These are phyloP conservation scores for Xiphophorus maculatus DNA, from an alignment of 2,113 vertebrate species.

Conservation along the genomic window DNA sequence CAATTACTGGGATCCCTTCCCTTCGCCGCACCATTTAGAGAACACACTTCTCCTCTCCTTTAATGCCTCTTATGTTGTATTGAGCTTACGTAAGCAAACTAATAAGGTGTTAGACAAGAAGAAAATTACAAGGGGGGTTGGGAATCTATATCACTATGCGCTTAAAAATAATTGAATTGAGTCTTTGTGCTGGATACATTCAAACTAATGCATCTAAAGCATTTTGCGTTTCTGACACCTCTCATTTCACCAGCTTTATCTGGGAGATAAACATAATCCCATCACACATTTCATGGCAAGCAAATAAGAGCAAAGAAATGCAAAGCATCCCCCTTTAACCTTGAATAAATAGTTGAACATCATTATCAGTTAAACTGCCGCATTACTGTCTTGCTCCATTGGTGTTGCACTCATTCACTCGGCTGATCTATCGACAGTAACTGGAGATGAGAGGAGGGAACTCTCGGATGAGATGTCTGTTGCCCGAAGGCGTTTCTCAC, in stretches of 20 bases:
- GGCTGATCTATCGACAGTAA: slow-evolving; percentile 5
- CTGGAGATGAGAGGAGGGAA: slow-evolving; percentile 7
- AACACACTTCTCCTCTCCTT: slow-evolving; percentile 35
- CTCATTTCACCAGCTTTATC: slow-evolving; percentile 24
- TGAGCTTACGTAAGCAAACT: slow-evolving; percentile 40
- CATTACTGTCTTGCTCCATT: slow-evolving; percentile 5
- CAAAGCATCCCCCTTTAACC: neutral
- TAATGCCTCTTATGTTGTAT: slow-evolving; percentile 45
- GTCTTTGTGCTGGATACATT: slow-evolving; percentile 28
- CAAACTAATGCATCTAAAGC: slow-evolving; percentile 1
- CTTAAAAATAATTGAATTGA: slow-evolving; percentile 47
- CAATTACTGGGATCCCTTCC: slow-evolving; percentile 48
- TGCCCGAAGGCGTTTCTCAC: slow-evolving; percentile 46
- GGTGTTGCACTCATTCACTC: slow-evolving; percentile 7
- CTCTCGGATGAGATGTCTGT: slow-evolving; percentile 18
- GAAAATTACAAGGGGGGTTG: slow-evolving; percentile 47
- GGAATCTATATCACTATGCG: slow-evolving; percentile 47
- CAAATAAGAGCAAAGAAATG: slow-evolving; percentile 20
- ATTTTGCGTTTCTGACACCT: slow-evolving; percentile 24
- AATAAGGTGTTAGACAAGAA: slow-evolving; percentile 46
- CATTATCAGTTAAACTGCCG: slow-evolving; percentile 18
- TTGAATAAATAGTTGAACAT: slow-evolving; percentile 14
- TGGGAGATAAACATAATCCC: slow-evolving; percentile 16
- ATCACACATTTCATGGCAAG: slow-evolving; percentile 14
- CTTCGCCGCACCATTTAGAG: slow-evolving; percentile 37